These are phyloP conservation scores for Andricus grossulariae DNA, from an alignment of 1,140 invertebrate genomes.

Conservation along the genomic window DNA sequence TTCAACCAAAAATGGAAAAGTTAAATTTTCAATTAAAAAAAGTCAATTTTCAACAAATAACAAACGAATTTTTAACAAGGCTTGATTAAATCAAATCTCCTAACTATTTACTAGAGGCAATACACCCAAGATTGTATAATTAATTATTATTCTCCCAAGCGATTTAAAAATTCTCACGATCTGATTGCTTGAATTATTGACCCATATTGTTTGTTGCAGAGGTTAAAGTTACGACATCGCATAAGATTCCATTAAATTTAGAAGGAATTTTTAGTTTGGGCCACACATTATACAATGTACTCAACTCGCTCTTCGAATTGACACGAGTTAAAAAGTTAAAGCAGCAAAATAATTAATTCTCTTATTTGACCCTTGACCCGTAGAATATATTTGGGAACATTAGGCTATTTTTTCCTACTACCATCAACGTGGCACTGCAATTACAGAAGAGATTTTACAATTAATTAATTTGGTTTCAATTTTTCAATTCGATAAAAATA, in stretches of 20 bases:
- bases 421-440: neutral
- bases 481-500: neutral
- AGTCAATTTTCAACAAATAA: too few relatives aligned
- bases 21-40: too few relatives aligned
- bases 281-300: neutral
- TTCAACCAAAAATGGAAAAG: too few relatives aligned
- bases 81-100: too few relatives aligned
- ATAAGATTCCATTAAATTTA: neutral
- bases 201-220: conserved; percentile 11
- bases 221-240: neutral
- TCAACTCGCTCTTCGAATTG: neutral
- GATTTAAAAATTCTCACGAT: conserved; percentile 4
- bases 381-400: conserved; percentile 30
- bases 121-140: neutral
- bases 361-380: conserved; percentile 11
- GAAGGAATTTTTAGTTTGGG: conserved; percentile 1
- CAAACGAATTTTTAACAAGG: too few relatives aligned
- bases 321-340: conserved; percentile 12
- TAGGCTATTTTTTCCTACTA: neutral
- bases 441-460: neutral
- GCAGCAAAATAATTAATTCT: neutral
- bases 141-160: neutral
- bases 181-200: conserved; percentile 24
- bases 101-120: neutral
- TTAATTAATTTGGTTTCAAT: neutral